Percentiles rank a stretch among this genome's conserved stretches.
These are phyloP conservation scores for Chrysopilus asiliformis DNA, from an alignment of 2,888 invertebrate species.

Conservation along the genomic window DNA sequence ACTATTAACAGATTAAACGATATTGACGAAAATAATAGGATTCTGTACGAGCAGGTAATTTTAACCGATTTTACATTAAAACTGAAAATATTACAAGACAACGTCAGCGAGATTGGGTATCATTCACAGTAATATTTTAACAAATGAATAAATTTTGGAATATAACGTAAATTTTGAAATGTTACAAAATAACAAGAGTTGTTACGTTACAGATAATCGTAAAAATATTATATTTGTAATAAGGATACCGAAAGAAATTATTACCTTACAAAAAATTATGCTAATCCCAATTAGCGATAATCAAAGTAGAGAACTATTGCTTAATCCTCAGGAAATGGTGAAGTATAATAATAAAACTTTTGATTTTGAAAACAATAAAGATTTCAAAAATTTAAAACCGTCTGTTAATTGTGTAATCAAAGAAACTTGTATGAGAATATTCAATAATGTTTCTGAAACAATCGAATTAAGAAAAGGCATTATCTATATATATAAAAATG, in stretches of 20 bases:
- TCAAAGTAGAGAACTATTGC: neutral
- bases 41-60: slow-evolving; percentile 5
- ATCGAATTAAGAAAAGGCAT: slow-evolving; percentile 1
- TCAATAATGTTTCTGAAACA: slow-evolving; percentile 1
- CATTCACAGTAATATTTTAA: too few relatives aligned
- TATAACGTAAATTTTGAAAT: slow-evolving; percentile 4
- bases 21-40: too few relatives aligned
- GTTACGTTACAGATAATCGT: slow-evolving; percentile 4
- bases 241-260: slow-evolving; percentile 7
- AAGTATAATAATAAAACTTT: neutral
- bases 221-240: too few relatives aligned
- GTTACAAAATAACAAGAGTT: slow-evolving; percentile 7
- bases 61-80: slow-evolving; percentile 6
- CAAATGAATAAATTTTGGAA: slow-evolving; percentile 5
- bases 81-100: slow-evolving; percentile 6
- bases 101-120: too few relatives aligned
- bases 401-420: too few relatives aligned
- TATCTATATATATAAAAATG: too few relatives aligned
- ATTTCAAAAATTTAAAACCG: too few relatives aligned
- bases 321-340: slow-evolving; percentile 3
- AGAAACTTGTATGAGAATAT: neutral
- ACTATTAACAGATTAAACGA: slow-evolving; percentile 5
- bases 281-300: neutral
- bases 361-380: slow-evolving; percentile 1
- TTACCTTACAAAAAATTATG: neutral